These are phyloP conservation scores for Tanypteryx hageni DNA, from an alignment of 2,888 invertebrate species.

Conservation along the genomic window DNA sequence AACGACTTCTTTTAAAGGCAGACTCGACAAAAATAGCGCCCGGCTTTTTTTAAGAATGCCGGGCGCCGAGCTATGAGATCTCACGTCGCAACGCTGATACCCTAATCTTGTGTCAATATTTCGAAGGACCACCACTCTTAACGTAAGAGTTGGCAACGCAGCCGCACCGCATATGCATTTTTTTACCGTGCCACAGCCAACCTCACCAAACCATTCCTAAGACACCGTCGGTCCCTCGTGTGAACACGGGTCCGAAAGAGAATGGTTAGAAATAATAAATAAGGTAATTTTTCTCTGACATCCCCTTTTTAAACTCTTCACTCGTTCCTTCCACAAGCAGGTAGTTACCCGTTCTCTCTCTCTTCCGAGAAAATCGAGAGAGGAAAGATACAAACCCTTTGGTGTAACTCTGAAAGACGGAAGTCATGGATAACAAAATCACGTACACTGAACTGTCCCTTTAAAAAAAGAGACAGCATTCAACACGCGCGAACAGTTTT, in stretches of 20 bases:
- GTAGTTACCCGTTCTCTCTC: not conserved
- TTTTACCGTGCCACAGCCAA: not conserved
- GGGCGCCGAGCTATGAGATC: not conserved
- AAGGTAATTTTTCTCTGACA: slow-evolving; percentile 1
- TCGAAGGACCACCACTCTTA: not conserved
- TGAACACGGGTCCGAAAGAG: not conserved
- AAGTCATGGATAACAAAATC: too few species aligned
- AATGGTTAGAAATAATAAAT: not conserved
- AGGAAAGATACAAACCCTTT: too few species aligned
- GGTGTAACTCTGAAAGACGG: too few species aligned
- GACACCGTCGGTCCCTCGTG: not conserved
- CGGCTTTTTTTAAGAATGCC: too few species aligned
- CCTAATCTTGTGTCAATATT: slow-evolving; percentile 29
- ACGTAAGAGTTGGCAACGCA: not conserved
- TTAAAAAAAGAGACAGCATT: too few species aligned
- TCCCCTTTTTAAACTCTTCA: slow-evolving; percentile 15
- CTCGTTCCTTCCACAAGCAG: not conserved
- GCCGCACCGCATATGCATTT: not conserved
- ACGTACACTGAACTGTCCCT: too few species aligned
- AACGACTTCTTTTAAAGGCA: too few species aligned
- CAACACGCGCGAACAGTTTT: too few species aligned
- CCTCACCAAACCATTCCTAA: not conserved
- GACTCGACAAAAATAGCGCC: too few species aligned
- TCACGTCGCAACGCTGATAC: not conserved
- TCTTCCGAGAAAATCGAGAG: too few species aligned